phyloP scores from a whole-genome alignment of 37 sponge, comb jelly and placozoan species.

The Lycopodina hypogea region DNA sequence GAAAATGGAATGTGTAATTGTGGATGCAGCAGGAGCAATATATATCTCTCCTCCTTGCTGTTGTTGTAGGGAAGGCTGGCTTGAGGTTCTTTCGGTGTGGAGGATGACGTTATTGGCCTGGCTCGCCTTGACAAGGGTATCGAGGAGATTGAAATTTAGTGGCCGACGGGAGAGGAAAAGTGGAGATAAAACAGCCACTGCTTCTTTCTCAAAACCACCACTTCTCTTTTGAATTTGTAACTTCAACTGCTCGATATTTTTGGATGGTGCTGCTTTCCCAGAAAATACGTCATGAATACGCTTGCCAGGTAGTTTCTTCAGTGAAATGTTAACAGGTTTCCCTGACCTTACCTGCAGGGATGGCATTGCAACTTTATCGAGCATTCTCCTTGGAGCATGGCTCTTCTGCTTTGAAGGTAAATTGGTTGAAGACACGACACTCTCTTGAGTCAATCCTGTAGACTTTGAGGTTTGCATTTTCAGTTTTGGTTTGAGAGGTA shows the following conservation, averaged over 20 bases:
- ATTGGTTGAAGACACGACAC: not conserved
- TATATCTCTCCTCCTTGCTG: no score
- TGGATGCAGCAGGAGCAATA: not conserved
- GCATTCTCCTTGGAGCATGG: not conserved
- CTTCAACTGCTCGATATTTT: not conserved
- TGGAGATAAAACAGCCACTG: conserved; percentile 6
- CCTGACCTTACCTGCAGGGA: not conserved
- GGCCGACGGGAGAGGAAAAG: conserved; percentile 26
- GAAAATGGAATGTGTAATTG: conserved; percentile 26
- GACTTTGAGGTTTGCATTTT: no score
- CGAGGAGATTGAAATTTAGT: conserved; percentile 6
- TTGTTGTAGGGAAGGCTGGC: not conserved
- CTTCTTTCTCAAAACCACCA: not conserved
- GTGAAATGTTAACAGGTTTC: not conserved
- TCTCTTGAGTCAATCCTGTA: no score
- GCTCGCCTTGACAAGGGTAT: not conserved
- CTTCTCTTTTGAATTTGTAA: no score
- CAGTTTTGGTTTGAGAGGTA: no score
- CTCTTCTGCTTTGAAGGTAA: not conserved
- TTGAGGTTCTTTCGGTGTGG: not conserved
- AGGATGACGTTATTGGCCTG: no score
- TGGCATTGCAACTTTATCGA: not conserved
- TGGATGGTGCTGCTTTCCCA: not conserved
- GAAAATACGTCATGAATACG: not conserved
- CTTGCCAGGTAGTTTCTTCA: not conserved